Percentiles rank a stretch among this genome's conserved stretches.
phyloP scores from a whole-genome alignment of 2,113 vertebrate genomes.

The Motacilla alba region DNA sequence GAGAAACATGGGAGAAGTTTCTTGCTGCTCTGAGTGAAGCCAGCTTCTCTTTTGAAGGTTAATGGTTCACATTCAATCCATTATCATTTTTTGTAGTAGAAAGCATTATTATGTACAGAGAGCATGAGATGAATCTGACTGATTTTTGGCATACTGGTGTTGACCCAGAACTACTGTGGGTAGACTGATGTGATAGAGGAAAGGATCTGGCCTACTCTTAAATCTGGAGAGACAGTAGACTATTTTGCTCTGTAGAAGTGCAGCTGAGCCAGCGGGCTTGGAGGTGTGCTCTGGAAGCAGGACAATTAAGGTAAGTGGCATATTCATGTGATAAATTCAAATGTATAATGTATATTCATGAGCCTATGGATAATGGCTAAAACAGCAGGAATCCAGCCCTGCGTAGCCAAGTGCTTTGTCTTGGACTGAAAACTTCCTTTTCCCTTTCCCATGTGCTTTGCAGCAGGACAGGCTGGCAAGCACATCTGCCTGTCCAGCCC shows the following conservation, averaged over 20 bases:
- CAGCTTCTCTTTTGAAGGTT: background rate
- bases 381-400: background rate
- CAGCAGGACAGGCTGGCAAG: background rate
- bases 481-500: background rate
- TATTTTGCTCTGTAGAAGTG: background rate
- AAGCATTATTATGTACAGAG: background rate
- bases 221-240: background rate
- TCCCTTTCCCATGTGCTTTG: background rate
- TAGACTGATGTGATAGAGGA: background rate
- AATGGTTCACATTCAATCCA: background rate
- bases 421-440: slow-evolving; percentile 9
- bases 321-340: background rate
- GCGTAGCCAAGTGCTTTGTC: background rate
- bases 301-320: background rate
- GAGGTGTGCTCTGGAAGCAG: background rate
- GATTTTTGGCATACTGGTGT: background rate
- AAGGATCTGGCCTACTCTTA: background rate
- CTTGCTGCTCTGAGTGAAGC: background rate
- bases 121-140: background rate
- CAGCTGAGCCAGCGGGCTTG: background rate
- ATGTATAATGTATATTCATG: background rate
- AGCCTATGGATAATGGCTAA: background rate
- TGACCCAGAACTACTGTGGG: background rate
- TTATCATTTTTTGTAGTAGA: background rate
- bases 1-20: background rate